phyloP scores from a whole-genome alignment of 1,140 invertebrate genomes.

The Bombus sibiricus region DNA sequence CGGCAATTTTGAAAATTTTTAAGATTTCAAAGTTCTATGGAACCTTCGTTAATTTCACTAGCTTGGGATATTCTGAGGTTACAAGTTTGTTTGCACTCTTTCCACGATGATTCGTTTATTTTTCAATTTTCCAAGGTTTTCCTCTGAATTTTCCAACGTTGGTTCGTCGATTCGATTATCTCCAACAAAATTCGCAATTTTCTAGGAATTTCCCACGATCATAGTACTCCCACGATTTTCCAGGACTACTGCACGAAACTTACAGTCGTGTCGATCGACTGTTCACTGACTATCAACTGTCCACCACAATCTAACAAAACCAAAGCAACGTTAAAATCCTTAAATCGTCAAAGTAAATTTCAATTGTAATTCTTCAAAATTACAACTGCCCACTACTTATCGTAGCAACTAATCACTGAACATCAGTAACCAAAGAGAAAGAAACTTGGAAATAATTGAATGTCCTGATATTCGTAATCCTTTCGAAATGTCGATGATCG shows the following conservation, averaged over 20 bases:
- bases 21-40: not conserved
- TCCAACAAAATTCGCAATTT: too few relatives aligned
- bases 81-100: not conserved
- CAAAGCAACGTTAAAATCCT: not conserved
- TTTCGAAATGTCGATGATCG: too few relatives aligned
- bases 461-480: too few relatives aligned
- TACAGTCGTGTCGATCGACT: not conserved
- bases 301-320: not conserved
- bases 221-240: not conserved
- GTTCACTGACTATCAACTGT: not conserved
- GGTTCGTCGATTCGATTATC: too few relatives aligned
- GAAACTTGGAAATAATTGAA: not conserved
- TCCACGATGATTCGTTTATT: not conserved
- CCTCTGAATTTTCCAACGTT: too few relatives aligned
- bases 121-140: not conserved
- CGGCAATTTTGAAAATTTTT: not conserved
- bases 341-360: not conserved
- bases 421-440: not conserved
- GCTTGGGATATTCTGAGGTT: too few relatives aligned
- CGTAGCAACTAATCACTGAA: not conserved
- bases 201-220: not conserved
- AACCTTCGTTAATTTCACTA: not conserved
- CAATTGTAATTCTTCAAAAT: not conserved
- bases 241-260: not conserved
- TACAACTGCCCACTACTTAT: not conserved